Percentiles rank a stretch among this genome's conserved stretches.
phyloP scores from a whole-genome alignment of 1,140 invertebrate genomes.

The Neuroterus valhalla region DNA sequence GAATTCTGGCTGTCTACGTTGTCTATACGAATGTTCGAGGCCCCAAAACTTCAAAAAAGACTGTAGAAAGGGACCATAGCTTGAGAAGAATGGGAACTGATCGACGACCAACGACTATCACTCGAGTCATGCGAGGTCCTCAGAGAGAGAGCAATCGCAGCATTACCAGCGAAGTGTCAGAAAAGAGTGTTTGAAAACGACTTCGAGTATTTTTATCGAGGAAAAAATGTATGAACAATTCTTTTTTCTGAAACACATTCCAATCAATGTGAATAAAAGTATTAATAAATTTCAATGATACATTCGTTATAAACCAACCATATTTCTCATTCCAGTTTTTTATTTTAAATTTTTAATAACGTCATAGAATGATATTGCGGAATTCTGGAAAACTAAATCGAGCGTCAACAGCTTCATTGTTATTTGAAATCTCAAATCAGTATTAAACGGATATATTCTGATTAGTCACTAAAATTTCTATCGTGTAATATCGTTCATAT shows the following conservation, averaged over 20 bases:
- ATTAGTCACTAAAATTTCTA: too few species aligned
- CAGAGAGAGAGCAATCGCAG: constrained; percentile 53
- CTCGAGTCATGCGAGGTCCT: constrained; percentile 34
- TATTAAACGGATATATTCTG: too few species aligned
- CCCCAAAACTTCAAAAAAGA: constrained; percentile 52
- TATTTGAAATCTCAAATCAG: too few species aligned
- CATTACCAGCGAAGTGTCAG: constrained; percentile 57
- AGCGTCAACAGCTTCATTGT: too few species aligned
- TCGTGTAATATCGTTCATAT: too few species aligned
- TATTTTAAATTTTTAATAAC: too few species aligned
- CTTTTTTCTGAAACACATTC: not conserved
- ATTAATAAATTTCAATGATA: too few species aligned
- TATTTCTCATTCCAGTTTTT: too few species aligned
- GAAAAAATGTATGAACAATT: not conserved
- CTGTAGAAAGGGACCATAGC: constrained; percentile 58
- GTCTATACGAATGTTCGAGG: constrained; percentile 67
- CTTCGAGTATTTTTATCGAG: not conserved
- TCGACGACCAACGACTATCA: constrained; percentile 41
- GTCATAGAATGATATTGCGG: too few species aligned
- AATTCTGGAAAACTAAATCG: too few species aligned
- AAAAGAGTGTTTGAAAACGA: constrained; percentile 59
- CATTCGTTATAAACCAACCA: too few species aligned
- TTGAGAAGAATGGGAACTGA: constrained; percentile 65
- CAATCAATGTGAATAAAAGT: too few species aligned
- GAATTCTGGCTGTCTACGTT: constrained; percentile 68